phyloP scores from a whole-genome alignment of 2,113 vertebrate genomes.

The Etia nguti region DNA sequence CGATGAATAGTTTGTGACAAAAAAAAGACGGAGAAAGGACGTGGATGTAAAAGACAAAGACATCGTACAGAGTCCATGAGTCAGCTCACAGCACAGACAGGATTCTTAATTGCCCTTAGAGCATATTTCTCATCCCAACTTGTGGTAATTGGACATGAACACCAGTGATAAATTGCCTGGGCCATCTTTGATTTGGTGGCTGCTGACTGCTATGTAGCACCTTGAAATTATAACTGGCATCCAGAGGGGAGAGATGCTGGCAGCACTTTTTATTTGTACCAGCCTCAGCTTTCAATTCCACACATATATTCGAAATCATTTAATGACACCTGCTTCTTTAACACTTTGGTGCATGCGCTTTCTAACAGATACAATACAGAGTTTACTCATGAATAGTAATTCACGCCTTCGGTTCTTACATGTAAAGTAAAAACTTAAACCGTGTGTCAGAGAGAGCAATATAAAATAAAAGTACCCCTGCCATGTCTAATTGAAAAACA shows the following conservation, averaged over 20 bases:
- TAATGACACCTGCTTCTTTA: neutral
- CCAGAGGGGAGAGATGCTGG: neutral
- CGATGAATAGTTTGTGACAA: slow-evolving; percentile 43
- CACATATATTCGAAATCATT: neutral
- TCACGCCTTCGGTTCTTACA: neutral
- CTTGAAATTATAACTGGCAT: slow-evolving; percentile 38
- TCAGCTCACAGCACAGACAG: slow-evolving; percentile 39
- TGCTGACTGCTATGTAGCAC: slow-evolving; percentile 18
- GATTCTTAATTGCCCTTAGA: slow-evolving; percentile 54
- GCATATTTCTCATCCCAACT: slow-evolving; percentile 50
- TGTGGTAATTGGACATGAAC: slow-evolving; percentile 56
- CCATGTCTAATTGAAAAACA: slow-evolving; percentile 24
- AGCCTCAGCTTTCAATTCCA: neutral
- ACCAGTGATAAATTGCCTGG: slow-evolving; percentile 54
- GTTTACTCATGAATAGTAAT: neutral
- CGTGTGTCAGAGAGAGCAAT: neutral
- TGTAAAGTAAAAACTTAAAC: neutral
- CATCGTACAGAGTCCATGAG: slow-evolving; percentile 11
- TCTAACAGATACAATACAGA: neutral
- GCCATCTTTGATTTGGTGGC: slow-evolving; percentile 44
- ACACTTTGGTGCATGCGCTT: neutral
- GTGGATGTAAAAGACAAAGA: slow-evolving; percentile 40
- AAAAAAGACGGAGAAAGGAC: slow-evolving; percentile 37
- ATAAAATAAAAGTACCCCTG: neutral
- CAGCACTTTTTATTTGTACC: neutral